phyloP scores from a whole-genome alignment of 2,888 invertebrate species.

The Julus scandinavius region DNA sequence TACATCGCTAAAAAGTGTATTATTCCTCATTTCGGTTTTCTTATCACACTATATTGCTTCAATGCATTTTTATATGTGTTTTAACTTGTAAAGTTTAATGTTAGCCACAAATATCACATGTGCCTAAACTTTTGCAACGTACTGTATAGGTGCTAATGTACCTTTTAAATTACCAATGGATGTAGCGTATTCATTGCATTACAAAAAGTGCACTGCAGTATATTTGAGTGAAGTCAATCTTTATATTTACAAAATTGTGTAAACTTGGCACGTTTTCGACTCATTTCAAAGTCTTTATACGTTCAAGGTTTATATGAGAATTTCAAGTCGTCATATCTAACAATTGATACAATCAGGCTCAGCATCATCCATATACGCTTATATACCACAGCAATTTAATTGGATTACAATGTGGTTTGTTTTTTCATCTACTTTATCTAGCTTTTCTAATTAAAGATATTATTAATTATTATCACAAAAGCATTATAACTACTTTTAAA shows the following conservation, averaged over 20 bases:
- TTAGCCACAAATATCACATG: no score
- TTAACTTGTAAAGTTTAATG: no score
- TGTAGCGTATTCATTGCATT: background rate
- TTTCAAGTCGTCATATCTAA: constrained; percentile 36
- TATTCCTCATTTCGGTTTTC: no score
- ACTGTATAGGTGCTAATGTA: background rate
- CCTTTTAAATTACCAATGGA: constrained; percentile 21
- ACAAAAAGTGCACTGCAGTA: constrained; percentile 27
- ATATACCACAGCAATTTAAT: constrained; percentile 30
- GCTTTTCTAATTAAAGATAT: no score
- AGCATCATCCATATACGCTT: background rate
- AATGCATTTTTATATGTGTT: no score
- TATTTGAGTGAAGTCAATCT: constrained; percentile 30
- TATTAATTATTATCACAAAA: no score
- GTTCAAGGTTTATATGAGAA: background rate
- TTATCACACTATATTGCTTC: no score
- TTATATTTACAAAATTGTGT: constrained; percentile 18
- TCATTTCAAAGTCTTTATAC: background rate
- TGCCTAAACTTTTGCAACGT: no score
- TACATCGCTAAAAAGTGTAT: no score
- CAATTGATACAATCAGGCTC: constrained; percentile 41
- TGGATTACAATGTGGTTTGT: background rate
- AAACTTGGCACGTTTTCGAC: constrained; percentile 43
- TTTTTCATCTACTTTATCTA: background rate
- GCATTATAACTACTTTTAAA: no score